These are phyloP conservation scores for Nannospalax galili DNA, from an alignment of 2,113 vertebrate genomes.

Conservation along the genomic window DNA sequence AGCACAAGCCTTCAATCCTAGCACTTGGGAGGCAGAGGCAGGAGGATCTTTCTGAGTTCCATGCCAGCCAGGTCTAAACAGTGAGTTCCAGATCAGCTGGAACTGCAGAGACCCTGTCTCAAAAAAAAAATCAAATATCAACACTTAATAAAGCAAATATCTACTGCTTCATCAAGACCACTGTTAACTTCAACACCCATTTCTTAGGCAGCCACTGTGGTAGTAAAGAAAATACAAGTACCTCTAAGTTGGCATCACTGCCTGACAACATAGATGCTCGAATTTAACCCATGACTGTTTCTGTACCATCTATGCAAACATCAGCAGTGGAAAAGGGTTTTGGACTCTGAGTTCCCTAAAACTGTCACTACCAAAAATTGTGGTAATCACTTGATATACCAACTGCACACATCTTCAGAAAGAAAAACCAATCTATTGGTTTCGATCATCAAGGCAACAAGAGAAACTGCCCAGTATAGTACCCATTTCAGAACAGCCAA, in stretches of 20 bases:
- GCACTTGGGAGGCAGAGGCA: no score
- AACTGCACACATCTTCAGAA: neutral
- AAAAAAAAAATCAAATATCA: no score
- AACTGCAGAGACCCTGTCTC: no score
- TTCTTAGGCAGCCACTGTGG: neutral
- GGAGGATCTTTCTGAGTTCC: no score
- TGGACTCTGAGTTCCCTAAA: neutral
- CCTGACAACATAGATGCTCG: no score
- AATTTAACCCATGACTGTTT: neutral
- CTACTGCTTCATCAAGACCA: neutral
- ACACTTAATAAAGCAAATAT: neutral
- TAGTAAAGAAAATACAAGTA: neutral
- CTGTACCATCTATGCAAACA: neutral
- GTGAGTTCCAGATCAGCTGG: no score
- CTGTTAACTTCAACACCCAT: neutral
- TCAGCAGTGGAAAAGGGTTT: neutral
- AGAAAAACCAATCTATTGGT: neutral
- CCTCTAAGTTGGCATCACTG: neutral
- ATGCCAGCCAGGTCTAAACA: no score
- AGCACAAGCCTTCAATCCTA: no score
- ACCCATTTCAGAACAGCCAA: neutral
- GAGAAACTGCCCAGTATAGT: neutral
- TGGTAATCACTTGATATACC: neutral
- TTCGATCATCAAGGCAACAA: neutral
- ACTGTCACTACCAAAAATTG: no score